Base-by-base conservation (phyloP, 2,888 invertebrate genomes). In the Rhingia campestris region DNA sequence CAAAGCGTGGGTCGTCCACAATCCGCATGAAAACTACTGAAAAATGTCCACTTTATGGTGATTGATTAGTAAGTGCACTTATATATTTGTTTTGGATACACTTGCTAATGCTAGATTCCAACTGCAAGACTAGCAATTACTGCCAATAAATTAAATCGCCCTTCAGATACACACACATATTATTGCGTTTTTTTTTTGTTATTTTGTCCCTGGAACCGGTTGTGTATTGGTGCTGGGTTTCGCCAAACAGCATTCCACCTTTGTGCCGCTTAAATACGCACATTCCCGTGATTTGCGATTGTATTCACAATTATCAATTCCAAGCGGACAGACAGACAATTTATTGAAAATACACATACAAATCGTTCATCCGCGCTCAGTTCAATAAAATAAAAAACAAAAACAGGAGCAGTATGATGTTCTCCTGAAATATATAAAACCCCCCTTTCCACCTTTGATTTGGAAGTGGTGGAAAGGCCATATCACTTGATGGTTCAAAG, bases 301-400 rank as follows among this genome's bases (percentile, higher is more conserved):
- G 77, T 74, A 63, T 79, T 64, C 53, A 64, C 58, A 74, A 73
- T 73, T 73, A 79, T 84, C 74, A 54, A 37, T 49, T 37, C 33
- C 49, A 43, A 61, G 67, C 76, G 45, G 73, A 73, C 69, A 77
- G 77, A 77, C 63, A 66, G 64, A 70, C 47, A 79, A 63, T 84
- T 74, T 84, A 79, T 74, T 84, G 79, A 70, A 72, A 82, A 84
- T 51, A 77, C 67, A 74, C 64, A 74, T 47, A 67, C 77, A 82
- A 58, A 56, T 59, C 45, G 69, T 61, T 81, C 66, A 41, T 49
- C 66, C 37, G 53, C 49, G 6, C 10, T 53, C 35, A 30, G 14
- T 51, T 32, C 32, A 59, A 56, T 58, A 43, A 61, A 14, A 66
- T 37, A 61, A 35, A 73, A 9, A 22, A 64, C n/a, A 3, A 35